Base-by-base conservation (phyloP, 2,113 vertebrate species). In the Panthera uncia region DNA sequence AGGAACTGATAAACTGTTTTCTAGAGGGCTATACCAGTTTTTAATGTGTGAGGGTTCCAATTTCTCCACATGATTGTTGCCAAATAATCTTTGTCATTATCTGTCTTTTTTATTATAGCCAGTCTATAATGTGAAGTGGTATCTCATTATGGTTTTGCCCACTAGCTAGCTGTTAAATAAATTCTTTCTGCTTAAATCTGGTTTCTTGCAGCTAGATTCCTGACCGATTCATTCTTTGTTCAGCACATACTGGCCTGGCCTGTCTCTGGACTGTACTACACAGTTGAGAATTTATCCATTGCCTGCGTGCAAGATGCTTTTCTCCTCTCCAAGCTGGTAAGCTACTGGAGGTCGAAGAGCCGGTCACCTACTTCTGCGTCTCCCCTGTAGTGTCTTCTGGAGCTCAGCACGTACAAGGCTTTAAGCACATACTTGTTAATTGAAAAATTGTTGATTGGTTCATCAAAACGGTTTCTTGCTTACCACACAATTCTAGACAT, bases 131-230 rank as follows among this genome's bases (percentile, higher is more conserved):
- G 29, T 82, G 57, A 96, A 97, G 38, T 69, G 5, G n/a, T 71
- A 61, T 16, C 16, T 88, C 50, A 68, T 61, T 84, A 41, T 36
- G 29, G 11, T 83, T 96, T 93, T 82, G 31, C 13, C 29, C 9
- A 66, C 19, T 73, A 85, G 19, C 15, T 73, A 85, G 19, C 41
- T 93, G 45, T 96, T 81, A 97, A 88, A 87, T 84, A 76, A 90
- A 90, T 80, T 76, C 2, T 91, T 97, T 92, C 23, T 88, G 84
- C 33, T 96, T 97, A 94, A 93, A 90, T 87, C 80, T 92, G n/a
- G 16, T 83, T 87, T 92, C 16, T 78, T 97, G 15, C 23, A 93
- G 65, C 15, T 45, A 95, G 97, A 95, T 86, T 10, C 6, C 27
- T 91, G 31, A 65, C 16, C 27, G 25, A 91, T 76, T 14, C 15